Evolutionary conservation across 1,140 invertebrate species (phyloP).

Genomic region (Heterodera schachtii): DNA sequence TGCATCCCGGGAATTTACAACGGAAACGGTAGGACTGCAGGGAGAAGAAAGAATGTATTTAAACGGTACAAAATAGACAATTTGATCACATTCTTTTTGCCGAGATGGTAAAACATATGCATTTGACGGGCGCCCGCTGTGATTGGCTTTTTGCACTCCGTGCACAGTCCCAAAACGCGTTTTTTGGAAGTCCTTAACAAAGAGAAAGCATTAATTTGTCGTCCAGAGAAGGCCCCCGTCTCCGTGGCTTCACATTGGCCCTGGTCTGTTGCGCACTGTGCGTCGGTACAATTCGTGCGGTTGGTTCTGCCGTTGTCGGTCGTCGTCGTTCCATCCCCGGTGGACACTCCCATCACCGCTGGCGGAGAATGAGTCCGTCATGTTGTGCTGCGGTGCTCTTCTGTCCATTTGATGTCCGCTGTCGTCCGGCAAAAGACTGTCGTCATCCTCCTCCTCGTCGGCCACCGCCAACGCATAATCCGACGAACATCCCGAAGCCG

Average conservation of each 20-base stretch:
- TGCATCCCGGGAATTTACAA: conserved; percentile 54
- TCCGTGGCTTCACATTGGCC: conserved; percentile 9
- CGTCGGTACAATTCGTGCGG: not conserved
- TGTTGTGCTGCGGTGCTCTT: conserved; percentile 23
- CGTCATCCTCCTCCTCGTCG: not conserved
- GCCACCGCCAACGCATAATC: not conserved
- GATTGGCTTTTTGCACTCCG: conserved; percentile 60
- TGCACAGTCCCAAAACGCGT: conserved; percentile 59
- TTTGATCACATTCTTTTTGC: conserved; percentile 58
- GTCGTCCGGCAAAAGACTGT: conserved; percentile 22
- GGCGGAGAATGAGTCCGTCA: conserved; percentile 34
- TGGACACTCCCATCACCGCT: not conserved
- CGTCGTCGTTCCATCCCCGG: not conserved
- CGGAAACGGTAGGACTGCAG: conserved; percentile 61
- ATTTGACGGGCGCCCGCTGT: conserved; percentile 64
- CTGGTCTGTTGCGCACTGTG: conserved; percentile 25
- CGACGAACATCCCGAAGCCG: not conserved
- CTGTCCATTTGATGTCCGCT: conserved; percentile 26
- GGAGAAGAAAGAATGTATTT: not conserved
- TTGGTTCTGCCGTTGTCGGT: not conserved
- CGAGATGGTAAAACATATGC: conserved; percentile 65
- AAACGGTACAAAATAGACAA: not conserved
- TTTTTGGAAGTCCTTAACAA: conserved; percentile 54
- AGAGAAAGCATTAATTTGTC: not conserved
- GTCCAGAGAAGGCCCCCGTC: no score